Base-by-base conservation (phyloP, 2,888 invertebrate species). In the Brachyopa scutellaris region DNA sequence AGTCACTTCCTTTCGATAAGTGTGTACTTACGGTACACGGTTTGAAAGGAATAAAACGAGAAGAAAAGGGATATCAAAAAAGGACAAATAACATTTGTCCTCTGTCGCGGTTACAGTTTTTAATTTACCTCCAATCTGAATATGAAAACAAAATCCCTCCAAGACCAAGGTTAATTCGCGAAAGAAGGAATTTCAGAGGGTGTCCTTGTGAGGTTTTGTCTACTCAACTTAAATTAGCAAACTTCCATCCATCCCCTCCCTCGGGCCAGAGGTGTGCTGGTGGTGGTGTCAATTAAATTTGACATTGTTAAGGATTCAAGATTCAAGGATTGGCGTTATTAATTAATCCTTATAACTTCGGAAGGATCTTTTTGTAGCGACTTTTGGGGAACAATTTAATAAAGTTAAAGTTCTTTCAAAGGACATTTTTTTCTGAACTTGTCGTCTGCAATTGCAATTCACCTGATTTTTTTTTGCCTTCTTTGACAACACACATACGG, bases 1-100 rank as follows among this genome's bases (percentile, higher is more conserved):
- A 80, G 80, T 74, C 80, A 80, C 76, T 80, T 80, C 80, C 80
- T 80, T 45, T 47, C 69, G 69, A 80, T 80, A 76, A 80, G 76
- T 80, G 76, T 80, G 76, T 80, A 62, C 80, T 80, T 80, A 69
- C 36, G 76, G 55, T 31, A 49, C 42, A 11, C 2, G 1, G 23
- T 38, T 29, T 29, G 36, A 17, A 59, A 42, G 42, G 31, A 19
- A 15, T 2, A 0, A 1, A 1, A 4, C 13, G 6, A 21, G 6
- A 21, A 23, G 17, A 1, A 7, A 15, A 17, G 26, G 53, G 45
- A 62, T 53, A 21, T 19, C 11, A n/a, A 31, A 17, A 40, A 49
- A 36, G 19, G 67, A 36, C n/a, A n/a, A n/a, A n/a, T n/a, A n/a
- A 55, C 51, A 72, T 59, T 73, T 67, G 59, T 45, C 47, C 36